These are phyloP conservation scores for Brachionus rotundiformis DNA, from an alignment of 1,140 invertebrate genomes.

Conservation along the genomic window DNA sequence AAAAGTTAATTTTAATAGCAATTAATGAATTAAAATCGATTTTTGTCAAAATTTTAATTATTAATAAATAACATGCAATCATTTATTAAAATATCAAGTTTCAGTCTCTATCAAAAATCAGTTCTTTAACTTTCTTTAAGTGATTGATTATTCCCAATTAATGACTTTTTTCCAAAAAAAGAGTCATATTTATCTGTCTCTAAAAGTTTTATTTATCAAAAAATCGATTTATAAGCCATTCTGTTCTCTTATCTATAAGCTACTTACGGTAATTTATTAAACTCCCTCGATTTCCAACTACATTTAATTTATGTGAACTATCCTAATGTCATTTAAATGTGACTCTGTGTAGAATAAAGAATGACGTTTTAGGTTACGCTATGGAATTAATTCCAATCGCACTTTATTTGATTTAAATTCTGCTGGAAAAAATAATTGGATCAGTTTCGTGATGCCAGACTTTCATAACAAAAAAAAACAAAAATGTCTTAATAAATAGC, in stretches of 20 bases:
- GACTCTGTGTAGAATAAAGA: neutral
- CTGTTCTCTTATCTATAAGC: neutral
- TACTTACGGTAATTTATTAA: neutral
- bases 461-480: no score
- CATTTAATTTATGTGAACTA: no score
- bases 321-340: no score
- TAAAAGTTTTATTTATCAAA: neutral
- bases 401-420: no score
- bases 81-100: neutral
- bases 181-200: neutral
- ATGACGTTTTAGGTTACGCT: no score
- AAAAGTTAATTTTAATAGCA: neutral
- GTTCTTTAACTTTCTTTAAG: neutral
- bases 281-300: neutral
- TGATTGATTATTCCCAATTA: neutral
- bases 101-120: neutral
- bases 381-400: no score
- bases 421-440: no score
- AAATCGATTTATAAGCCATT: neutral
- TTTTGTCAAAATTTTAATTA: neutral
- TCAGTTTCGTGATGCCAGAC: no score
- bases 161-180: neutral
- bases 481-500: no score
- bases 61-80: neutral
- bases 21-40: conserved; percentile 12